These are phyloP conservation scores for Apamea epomidion DNA, from an alignment of 2,888 invertebrate species.

Conservation along the genomic window DNA sequence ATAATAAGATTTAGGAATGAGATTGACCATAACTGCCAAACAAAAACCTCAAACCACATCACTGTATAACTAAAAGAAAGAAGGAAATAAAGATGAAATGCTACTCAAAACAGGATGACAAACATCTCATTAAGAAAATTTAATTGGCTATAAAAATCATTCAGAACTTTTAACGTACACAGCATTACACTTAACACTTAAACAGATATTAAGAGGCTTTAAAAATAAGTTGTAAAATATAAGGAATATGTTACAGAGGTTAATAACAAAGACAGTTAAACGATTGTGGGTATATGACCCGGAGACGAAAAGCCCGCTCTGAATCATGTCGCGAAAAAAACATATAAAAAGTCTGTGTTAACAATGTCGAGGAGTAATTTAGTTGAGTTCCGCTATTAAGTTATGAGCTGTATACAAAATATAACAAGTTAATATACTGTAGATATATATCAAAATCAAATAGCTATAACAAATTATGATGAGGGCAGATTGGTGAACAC, in stretches of 20 bases:
- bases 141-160: conserved; percentile 31
- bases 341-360: conserved; percentile 65
- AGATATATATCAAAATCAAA: conserved; percentile 35
- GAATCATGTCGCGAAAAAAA: conserved; percentile 79
- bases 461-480: conserved; percentile 26
- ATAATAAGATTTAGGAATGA: background rate
- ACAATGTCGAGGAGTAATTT: conserved; percentile 64
- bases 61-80: background rate
- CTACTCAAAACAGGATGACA: conserved; percentile 26
- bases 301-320: conserved; percentile 77
- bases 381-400: conserved; percentile 65
- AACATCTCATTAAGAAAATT: conserved; percentile 28
- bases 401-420: conserved; percentile 52
- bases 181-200: conserved; percentile 39
- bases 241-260: conserved; percentile 57
- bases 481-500: conserved; percentile 42
- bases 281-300: conserved; percentile 79
- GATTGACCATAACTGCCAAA: background rate
- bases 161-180: conserved; percentile 31
- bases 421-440: conserved; percentile 42
- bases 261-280: conserved; percentile 59
- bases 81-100: conserved; percentile 7
- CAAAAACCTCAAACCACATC: background rate
- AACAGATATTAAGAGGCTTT: conserved; percentile 39
- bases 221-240: conserved; percentile 62